These are phyloP conservation scores for Orthosia incerta DNA, from an alignment of 2,888 invertebrate species.

Conservation along the genomic window DNA sequence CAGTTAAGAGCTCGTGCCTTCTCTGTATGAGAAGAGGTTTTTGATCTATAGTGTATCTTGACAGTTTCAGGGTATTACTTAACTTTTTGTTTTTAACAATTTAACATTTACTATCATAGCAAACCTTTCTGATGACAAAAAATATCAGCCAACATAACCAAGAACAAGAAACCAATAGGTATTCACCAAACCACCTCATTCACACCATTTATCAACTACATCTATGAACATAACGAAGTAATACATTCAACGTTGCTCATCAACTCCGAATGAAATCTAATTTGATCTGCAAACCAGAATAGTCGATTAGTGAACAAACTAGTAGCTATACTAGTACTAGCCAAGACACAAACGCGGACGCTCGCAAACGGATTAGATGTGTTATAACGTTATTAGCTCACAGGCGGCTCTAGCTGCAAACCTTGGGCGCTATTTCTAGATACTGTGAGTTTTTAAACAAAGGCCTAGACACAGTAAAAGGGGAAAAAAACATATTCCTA, in stretches of 20 bases:
- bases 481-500: no score
- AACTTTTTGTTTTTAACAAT: no score
- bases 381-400: conserved; percentile 29
- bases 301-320: neutral
- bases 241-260: conserved; percentile 41
- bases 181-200: neutral
- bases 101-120: no score
- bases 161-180: neutral
- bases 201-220: neutral
- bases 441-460: conserved; percentile 1
- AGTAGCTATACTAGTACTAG: conserved; percentile 6
- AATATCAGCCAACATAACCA: neutral
- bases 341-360: conserved; percentile 17
- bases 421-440: neutral
- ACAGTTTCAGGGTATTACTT: no score
- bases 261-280: conserved; percentile 42
- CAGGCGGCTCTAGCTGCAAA: neutral
- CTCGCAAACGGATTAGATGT: conserved; percentile 19
- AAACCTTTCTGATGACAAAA: no score
- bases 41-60: no score
- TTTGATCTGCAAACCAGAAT: conserved; percentile 36
- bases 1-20: no score
- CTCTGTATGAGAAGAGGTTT: no score
- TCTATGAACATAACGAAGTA: conserved; percentile 17
- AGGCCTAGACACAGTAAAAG: neutral